These are phyloP conservation scores for Megaustenia siamemsis DNA, from an alignment of 2,888 invertebrate genomes.

Conservation along the genomic window DNA sequence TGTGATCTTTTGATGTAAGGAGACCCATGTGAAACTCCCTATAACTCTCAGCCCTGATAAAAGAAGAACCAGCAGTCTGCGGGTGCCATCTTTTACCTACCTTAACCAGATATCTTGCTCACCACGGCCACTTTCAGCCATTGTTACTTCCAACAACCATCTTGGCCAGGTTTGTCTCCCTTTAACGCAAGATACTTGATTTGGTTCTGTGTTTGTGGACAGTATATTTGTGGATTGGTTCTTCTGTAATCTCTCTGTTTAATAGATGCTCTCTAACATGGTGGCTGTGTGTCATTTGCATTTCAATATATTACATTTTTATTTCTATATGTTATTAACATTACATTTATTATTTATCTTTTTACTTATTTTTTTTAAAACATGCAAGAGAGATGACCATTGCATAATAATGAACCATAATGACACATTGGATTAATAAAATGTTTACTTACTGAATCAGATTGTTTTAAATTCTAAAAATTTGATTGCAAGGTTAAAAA, in stretches of 20 bases:
- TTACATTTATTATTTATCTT: no score
- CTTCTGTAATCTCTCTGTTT: background rate
- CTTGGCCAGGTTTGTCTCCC: conserved; percentile 23
- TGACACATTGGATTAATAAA: no score
- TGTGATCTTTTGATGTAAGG: background rate
- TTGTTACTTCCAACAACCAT: conserved; percentile 17
- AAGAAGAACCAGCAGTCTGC: conserved; percentile 13
- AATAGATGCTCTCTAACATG: background rate
- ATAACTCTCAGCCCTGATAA: background rate
- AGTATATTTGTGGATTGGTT: background rate
- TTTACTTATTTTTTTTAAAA: no score
- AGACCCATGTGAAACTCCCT: background rate
- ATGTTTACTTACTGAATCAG: no score
- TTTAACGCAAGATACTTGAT: background rate
- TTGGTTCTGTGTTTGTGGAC: no score
- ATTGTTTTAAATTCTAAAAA: no score
- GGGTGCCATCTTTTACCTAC: background rate
- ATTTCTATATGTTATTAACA: no score
- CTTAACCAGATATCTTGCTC: background rate
- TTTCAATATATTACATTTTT: no score
- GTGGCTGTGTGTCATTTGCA: background rate
- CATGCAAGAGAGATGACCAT: no score
- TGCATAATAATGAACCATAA: no score
- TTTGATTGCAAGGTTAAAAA: no score
- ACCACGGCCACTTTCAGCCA: conserved; percentile 7